phyloP scores from a whole-genome alignment of 2,888 invertebrate species.

The Tyria jacobaeae region DNA sequence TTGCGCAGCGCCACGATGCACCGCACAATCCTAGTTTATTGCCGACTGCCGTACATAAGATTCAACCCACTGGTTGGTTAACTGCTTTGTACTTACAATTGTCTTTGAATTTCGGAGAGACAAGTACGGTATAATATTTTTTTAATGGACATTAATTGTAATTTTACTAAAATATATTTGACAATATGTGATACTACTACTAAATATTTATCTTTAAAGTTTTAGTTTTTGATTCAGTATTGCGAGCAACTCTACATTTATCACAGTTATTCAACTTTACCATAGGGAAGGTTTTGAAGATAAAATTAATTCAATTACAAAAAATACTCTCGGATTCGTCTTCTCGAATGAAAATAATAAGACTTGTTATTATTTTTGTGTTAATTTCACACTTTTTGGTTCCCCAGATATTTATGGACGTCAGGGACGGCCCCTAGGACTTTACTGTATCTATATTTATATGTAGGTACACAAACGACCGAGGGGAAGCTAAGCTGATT shows the following conservation, averaged over 20 bases:
- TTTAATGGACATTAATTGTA: not conserved
- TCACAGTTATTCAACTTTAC: not conserved
- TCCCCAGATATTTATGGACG: conserved; percentile 41
- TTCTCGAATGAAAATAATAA: conserved; percentile 18
- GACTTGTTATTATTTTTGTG: conserved; percentile 27
- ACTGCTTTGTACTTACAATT: conserved; percentile 15
- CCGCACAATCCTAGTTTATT: conserved; percentile 45
- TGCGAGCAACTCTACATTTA: not conserved
- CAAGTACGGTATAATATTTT: not conserved
- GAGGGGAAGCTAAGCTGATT: conserved; percentile 58
- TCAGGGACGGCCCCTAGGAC: conserved; percentile 34
- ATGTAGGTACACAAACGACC: conserved; percentile 21
- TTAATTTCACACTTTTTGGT: conserved; percentile 37
- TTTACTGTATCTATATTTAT: conserved; percentile 20
- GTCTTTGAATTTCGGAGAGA: conserved; percentile 9
- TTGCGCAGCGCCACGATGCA: conserved; percentile 35
- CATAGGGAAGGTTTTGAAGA: conserved; percentile 14
- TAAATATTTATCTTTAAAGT: too few species aligned
- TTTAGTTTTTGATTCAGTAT: too few species aligned
- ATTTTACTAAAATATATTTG: not conserved
- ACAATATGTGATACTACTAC: too few species aligned
- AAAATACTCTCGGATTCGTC: conserved; percentile 14
- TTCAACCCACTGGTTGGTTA: conserved; percentile 22
- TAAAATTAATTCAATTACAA: conserved; percentile 27
- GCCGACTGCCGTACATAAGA: conserved; percentile 31